Conservation (phyloP, 2,797 vertebrate species). For the Sebastes ruberrimus region DNA sequence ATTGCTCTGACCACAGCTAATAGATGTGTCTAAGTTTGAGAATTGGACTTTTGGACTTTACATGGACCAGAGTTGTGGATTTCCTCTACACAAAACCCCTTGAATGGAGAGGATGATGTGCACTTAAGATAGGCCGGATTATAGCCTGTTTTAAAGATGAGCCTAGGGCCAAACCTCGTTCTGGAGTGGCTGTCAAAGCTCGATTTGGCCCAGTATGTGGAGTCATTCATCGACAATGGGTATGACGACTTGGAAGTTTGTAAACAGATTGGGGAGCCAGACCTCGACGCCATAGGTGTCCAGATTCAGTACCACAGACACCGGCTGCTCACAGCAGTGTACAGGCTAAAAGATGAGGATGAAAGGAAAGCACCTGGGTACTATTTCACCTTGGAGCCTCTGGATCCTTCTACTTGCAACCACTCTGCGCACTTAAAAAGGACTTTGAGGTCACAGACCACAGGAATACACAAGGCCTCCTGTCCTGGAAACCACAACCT, state of each 20-base stretch:
- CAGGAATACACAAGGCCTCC: conserved; percentile 58
- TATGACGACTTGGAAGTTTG: conserved; percentile 96
- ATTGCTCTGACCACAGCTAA: neutral
- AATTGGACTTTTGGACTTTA: neutral
- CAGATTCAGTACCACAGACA: conserved; percentile 86
- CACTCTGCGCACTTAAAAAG: conserved; percentile 54
- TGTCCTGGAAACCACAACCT: conserved; percentile 74
- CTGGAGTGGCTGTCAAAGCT: conserved; percentile 92
- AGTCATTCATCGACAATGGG: conserved; percentile 93
- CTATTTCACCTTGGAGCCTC: conserved; percentile 92
- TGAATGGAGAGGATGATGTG: conserved; percentile 3
- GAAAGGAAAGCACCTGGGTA: conserved; percentile 79
- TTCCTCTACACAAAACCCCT: neutral
- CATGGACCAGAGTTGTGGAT: neutral
- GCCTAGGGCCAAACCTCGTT: conserved; percentile 86
- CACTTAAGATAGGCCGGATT: neutral
- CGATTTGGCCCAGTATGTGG: conserved; percentile 88
- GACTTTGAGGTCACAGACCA: conserved; percentile 31
- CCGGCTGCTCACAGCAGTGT: conserved; percentile 88
- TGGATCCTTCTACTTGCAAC: conserved; percentile 47
- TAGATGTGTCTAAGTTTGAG: neutral
- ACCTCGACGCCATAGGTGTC: conserved; percentile 94
- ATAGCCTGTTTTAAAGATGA: conserved; percentile 67
- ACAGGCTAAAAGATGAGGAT: conserved; percentile 86
- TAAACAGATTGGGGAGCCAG: conserved; percentile 93